Evolutionary conservation across 2,888 invertebrate genomes (phyloP).

Genomic region (Tenthredo amoena): DNA sequence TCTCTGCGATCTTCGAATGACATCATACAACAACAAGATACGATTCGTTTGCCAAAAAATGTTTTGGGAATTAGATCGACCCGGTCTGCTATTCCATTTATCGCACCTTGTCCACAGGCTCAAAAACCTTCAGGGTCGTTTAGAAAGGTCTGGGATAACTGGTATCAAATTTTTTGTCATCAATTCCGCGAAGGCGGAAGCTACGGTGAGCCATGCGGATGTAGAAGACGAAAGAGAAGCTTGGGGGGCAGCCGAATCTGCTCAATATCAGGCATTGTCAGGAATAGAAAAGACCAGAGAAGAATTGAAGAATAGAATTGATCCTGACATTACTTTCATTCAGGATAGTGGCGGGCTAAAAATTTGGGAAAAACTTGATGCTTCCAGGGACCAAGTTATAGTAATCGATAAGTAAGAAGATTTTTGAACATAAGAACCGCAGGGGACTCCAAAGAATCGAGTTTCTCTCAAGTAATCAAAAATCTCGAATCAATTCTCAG

Average conservation of each 20-base stretch:
- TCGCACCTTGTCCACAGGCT: conserved; percentile 62
- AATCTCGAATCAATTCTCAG: conserved; percentile 59
- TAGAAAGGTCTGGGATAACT: conserved; percentile 65
- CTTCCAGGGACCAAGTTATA: conserved; percentile 69
- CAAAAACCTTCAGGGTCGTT: conserved; percentile 65
- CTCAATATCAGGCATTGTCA: conserved; percentile 58
- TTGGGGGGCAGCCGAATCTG: conserved; percentile 65
- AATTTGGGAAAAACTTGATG: conserved; percentile 67
- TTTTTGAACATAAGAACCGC: neutral
- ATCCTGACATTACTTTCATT: conserved; percentile 63
- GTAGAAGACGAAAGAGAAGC: conserved; percentile 63
- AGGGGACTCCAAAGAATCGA: neutral
- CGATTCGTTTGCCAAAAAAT: neutral
- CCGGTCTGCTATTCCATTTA: neutral
- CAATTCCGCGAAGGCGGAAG: conserved; percentile 56
- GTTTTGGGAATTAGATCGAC: neutral
- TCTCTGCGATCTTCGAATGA: neutral
- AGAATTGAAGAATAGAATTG: conserved; percentile 57
- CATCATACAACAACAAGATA: neutral
- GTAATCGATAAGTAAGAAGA: conserved; percentile 68
- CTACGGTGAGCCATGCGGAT: conserved; percentile 48
- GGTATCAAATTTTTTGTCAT: conserved; percentile 68
- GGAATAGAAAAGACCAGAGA: conserved; percentile 56
- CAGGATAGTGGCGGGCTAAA: conserved; percentile 65
- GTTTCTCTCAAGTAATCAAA: neutral